Base-by-base conservation (phyloP, 2,113 vertebrate species). In the Pyxicephalus adspersus region DNA sequence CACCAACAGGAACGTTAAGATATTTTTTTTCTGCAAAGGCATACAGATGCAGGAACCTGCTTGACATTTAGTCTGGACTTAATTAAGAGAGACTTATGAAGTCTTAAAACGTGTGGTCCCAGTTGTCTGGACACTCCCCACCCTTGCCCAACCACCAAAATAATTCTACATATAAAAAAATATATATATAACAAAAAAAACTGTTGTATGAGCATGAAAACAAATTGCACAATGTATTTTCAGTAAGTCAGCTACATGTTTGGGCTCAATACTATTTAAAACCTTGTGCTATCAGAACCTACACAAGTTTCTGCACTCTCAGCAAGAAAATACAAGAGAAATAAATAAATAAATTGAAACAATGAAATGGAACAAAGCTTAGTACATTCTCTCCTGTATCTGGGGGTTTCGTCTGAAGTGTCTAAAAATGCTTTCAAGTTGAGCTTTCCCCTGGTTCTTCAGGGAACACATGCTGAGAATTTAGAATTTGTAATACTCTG, bases 351-450 rank as follows among this genome's bases (percentile, higher is more conserved):
- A n/a, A 13, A 28, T 0, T n/a, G 19, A 51, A 13, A 22, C 9
- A 73, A 58, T 31, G 17, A 26, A 18, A 34, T 52, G 20, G 54
- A 74, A 74, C 71, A 74, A 74, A 74, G 71, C 54, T 74, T 23
- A 71, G 57, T 55, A 74, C 54, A 58, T 61, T 74, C 55, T 74
- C 20, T 60, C 15, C 54, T 23, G 13, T 58, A 38, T 74, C 28
- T 60, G 57, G 31, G 55, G 52, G 20, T 74, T 58, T 60, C 58
- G 18, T 58, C 52, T 74, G 71, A 74, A 38, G 20, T 55, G 34
- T 74, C 71, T 55, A 60, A 74, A 61, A 74, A 74, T 31, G 71
- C 54, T 74, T 74, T 74, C 38, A 74, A 58, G 71, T 74, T 55
- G 22, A 3, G 15, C 54, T 74, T 38, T 23, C n/a, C 55, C 55